Evolutionary conservation across 2,797 vertebrate genomes (phyloP), one percentile per base, ranked within the genome.

Genomic region (Coilia nasus): DNA sequence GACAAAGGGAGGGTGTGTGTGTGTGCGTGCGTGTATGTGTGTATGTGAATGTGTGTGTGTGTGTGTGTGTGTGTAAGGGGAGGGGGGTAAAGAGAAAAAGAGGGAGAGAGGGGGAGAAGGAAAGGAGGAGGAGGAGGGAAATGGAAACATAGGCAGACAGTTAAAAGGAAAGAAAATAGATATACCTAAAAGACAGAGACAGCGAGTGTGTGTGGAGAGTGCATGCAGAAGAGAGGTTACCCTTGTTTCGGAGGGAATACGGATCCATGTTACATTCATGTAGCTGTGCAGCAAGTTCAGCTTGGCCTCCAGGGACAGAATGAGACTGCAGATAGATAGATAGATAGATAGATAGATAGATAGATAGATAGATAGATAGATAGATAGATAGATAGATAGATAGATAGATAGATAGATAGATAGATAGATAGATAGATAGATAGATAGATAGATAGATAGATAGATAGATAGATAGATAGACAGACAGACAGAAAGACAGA

Each of bases 241-340:
- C 97, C 98, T 96, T 91, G 98, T 98, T 96, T 99, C 98, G 0
- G 98, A 99, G 82, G 98, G 98, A 92, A 99, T 99, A 90, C 98
- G 97, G 91, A 99, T 98, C 98, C 98, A 99, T 0, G 98, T 99
- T 95, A 99, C 98, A 95, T 99, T 99, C 98, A 99, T 99, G 95
- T 99, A 99, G 97, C 96, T 99, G 96, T 99, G 98, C 89, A 99
- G 96, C 90, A 99, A 97, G 92, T 97, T 98, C 90, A 99, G 96
- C 93, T 99, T 99, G 93, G 98, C 98, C 94, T 99, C 98, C 92
- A 99, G 95, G 83, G 98, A 99, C 91, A 99, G 95, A 95, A 99
- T 98, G 91, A 99, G 95, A 95, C 98, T 99, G 92, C 80, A 78
- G 86, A 85, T 83, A 85, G 89, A 86, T 9, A 14, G 50, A 54